Conservation (phyloP, 1,140 invertebrate species). For the Heliconius nattereri region DNA sequence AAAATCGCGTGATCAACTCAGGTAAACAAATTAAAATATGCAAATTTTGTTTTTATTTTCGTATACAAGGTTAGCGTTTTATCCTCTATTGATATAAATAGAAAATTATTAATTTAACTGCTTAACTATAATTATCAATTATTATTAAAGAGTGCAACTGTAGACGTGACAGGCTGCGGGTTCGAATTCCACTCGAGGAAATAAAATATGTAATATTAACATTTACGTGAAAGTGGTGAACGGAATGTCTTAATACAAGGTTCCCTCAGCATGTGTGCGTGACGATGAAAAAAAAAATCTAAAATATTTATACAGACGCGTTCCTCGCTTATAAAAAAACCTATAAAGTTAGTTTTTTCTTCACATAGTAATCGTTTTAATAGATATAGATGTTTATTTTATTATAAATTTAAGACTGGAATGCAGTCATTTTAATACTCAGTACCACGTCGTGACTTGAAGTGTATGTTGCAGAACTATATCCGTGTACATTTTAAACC, state of each 20-base stretch:
- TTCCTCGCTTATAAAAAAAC: neutral
- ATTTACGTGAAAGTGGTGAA: too few relatives aligned
- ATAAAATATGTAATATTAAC: too few relatives aligned
- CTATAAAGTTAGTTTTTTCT: neutral
- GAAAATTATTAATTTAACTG: neutral
- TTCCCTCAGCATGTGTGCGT: too few relatives aligned
- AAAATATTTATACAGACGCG: too few relatives aligned
- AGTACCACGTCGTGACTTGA: conserved; percentile 7
- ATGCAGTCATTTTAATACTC: neutral
- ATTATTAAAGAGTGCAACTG: too few relatives aligned
- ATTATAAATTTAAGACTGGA: conserved; percentile 1
- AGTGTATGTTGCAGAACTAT: neutral
- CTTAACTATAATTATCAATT: neutral
- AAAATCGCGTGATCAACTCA: neutral
- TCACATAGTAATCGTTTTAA: neutral
- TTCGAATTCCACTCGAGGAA: too few relatives aligned
- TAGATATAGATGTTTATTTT: neutral
- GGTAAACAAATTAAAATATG: conserved; percentile 4
- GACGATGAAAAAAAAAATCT: too few relatives aligned
- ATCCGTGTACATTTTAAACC: conserved; percentile 4
- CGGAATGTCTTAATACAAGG: too few relatives aligned
- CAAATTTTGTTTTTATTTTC: neutral
- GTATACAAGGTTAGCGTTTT: neutral
- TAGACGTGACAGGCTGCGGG: too few relatives aligned
- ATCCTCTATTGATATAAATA: neutral